A percentile compares a stretch with the other conserved stretches of the same genome.
phyloP scores from a whole-genome alignment of 2,888 invertebrate species.

The Rhimphoctona megacephalus region DNA sequence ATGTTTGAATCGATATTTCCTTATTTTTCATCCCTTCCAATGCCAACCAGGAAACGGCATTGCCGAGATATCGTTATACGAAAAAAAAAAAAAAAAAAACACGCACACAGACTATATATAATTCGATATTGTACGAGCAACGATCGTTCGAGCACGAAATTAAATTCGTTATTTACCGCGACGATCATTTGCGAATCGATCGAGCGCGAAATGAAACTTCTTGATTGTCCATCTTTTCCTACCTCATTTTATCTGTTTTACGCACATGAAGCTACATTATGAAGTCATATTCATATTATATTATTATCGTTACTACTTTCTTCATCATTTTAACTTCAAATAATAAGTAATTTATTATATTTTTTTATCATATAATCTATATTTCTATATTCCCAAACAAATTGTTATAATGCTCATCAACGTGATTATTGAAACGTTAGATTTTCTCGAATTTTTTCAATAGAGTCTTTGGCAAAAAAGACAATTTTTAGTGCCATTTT shows the following conservation, averaged over 20 bases:
- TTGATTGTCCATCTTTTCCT: slow-evolving; percentile 43
- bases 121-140: slow-evolving; percentile 38
- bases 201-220: slow-evolving; percentile 67
- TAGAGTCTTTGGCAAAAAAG: no score
- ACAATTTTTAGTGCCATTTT: no score
- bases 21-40: neutral
- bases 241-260: slow-evolving; percentile 15
- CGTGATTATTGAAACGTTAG: neutral
- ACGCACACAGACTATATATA: neutral
- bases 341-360: neutral
- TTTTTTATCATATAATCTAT: neutral
- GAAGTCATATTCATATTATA: neutral
- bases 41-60: neutral
- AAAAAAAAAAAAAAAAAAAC: no score
- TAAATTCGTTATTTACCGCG: slow-evolving; percentile 65
- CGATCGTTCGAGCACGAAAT: slow-evolving; percentile 65
- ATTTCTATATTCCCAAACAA: neutral
- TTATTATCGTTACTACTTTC: neutral
- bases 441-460: neutral
- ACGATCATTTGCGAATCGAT: slow-evolving; percentile 55
- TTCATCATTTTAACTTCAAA: neutral
- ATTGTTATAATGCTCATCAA: neutral
- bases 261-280: neutral
- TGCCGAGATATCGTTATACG: slow-evolving; percentile 47
- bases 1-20: neutral